Base-by-base conservation (phyloP, 2,888 invertebrate species). In the Ommatoiulus sabulosus region DNA sequence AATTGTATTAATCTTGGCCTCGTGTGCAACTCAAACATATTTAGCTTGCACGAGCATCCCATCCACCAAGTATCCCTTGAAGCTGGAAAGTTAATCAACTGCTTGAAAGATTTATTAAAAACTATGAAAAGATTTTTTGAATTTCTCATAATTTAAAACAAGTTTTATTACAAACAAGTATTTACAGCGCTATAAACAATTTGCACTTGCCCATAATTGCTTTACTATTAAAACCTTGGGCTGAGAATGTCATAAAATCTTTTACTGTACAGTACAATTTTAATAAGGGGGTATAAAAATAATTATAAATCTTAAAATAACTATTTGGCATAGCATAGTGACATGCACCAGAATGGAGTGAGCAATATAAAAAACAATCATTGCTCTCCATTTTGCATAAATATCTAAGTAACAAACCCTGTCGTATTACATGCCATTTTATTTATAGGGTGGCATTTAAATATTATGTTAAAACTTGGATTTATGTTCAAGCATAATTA, bases 321-420 rank as follows among this genome's bases (percentile, higher is more conserved):
- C 80, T 80, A 80, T 80, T 80, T 80, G 80, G 80, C 80, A 80
- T 80, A 10, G 35, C 35, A 10, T 72, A 80, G 35, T 80, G 35
- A 80, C 80, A 80, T 3, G 10, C 15, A 24, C 80, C 80, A 80
- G 15, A 80, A 80, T 80, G 80, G 80, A 10, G 3, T 35, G 80
- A 80, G 35, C 80, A 80, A 80, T 15, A 12, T 35, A 0, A 12
- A 35, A 10, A 80, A 80, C 57, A n/a, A n/a, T 0, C 57, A 43
- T 80, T 80, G 35, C 35, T 24, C 12, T 80, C 80, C 80, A 80
- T 80, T 80, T 15, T 35, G 80, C 80, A 80, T 80, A 80, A 43
- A 35, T 80, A 80, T 43, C 80, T 80, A 80, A 80, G 80, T 80
- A 80, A 80, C 80, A 43, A 43, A 80, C 80, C 80, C 80, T 80